Conservation (phyloP, 1,140 invertebrate species). For the Pinna nobilis region DNA sequence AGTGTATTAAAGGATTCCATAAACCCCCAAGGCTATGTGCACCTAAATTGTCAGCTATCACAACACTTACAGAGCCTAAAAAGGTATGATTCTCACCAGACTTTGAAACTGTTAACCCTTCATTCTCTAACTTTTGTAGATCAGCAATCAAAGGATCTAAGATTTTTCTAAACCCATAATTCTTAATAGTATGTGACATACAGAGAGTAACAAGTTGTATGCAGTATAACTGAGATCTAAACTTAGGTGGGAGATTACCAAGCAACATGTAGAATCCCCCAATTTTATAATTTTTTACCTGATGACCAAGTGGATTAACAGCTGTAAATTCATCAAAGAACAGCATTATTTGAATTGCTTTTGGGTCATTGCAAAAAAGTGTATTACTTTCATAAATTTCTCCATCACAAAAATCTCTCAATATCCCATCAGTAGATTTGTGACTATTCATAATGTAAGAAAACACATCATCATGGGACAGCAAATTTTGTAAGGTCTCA, state of each 20-base stretch:
- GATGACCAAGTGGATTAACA: constrained; percentile 26
- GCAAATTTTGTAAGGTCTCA: constrained; percentile 16
- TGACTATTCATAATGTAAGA: constrained; percentile 25
- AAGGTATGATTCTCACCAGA: background rate
- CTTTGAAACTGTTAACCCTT: constrained; percentile 10
- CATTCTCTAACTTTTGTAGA: constrained; percentile 14
- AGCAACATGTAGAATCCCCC: constrained; percentile 18
- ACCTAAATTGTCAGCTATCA: constrained; percentile 26
- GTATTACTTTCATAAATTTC: constrained; percentile 10
- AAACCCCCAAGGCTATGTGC: constrained; percentile 13
- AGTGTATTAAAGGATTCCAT: constrained; percentile 22
- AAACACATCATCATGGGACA: constrained; percentile 28
- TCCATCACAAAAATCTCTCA: constrained; percentile 33
- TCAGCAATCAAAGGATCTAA: constrained; percentile 15
- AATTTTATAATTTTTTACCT: constrained; percentile 34
- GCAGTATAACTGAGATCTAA: constrained; percentile 18
- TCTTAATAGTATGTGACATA: constrained; percentile 7
- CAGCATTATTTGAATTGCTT: constrained; percentile 9
- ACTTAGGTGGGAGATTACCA: constrained; percentile 27
- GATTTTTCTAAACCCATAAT: constrained; percentile 1
- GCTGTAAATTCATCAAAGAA: constrained; percentile 30
- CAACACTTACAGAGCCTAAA: constrained; percentile 4
- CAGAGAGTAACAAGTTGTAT: constrained; percentile 20
- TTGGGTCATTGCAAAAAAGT: constrained; percentile 4
- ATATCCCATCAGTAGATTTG: background rate